Percentiles rank a stretch among this genome's conserved stretches.
phyloP scores from a whole-genome alignment of 2,113 vertebrate species.

The Campylomormyrus tamandua region DNA sequence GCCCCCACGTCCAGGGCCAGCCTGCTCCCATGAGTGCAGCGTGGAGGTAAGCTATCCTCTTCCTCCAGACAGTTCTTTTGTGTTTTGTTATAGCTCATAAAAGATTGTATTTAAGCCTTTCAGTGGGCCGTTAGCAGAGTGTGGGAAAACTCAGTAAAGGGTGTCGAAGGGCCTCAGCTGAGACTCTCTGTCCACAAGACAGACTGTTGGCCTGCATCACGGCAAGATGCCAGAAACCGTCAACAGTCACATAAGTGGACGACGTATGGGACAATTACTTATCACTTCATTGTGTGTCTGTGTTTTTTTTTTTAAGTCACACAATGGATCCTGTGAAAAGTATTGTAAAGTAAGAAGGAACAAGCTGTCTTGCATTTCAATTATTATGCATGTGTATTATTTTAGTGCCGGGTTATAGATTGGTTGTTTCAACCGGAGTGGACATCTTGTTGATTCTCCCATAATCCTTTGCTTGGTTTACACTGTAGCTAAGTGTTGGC shows the following conservation, averaged over 20 bases:
- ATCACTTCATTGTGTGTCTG: neutral
- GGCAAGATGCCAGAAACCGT: neutral
- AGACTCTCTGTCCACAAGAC: neutral
- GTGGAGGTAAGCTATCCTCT: neutral
- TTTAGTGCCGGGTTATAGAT: neutral
- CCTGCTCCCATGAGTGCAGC: neutral
- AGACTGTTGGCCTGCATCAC: neutral
- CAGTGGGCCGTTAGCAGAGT: neutral
- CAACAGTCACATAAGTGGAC: neutral
- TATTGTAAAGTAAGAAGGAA: neutral
- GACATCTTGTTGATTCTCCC: neutral
- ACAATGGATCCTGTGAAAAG: neutral
- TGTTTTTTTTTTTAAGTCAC: neutral
- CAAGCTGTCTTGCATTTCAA: neutral
- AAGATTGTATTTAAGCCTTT: conserved; percentile 14
- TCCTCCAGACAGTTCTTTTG: neutral
- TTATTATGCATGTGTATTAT: neutral
- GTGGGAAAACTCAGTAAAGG: conserved; percentile 4
- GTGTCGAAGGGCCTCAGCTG: neutral
- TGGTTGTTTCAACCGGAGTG: neutral
- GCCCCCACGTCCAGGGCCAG: neutral
- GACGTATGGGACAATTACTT: neutral
- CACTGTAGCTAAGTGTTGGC: neutral
- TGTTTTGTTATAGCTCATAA: neutral
- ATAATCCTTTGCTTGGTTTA: neutral